Evolutionary conservation across 2,113 vertebrate genomes (phyloP), one percentile per base, ranked within the genome.

Genomic region (Amblyornis subalaris): DNA sequence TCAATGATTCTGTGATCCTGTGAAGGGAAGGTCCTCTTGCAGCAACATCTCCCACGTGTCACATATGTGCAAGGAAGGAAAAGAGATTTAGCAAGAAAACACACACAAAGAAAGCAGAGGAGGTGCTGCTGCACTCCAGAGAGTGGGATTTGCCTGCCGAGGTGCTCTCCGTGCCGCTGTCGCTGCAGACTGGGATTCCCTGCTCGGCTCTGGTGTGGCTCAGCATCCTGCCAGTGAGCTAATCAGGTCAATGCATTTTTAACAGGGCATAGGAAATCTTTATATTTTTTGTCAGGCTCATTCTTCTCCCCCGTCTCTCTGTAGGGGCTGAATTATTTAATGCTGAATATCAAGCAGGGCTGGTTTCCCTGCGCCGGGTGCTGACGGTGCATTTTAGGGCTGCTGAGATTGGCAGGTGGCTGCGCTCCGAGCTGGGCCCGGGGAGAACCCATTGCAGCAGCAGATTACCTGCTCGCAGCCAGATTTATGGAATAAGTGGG

Each of bases 281-380:
- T 84, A 53, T 18, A 11, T 9, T 64, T 87, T 89, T 61, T 81
- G 85, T 93, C 91, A 90, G 82, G 14, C 48, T 88, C 88, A 40
- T 94, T 91, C 93, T 77, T 90, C 72, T 88, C 69, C 60, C 70
- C 3, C 3, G 12, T 67, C 57, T 74, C 88, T 88, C 87, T 13
- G 82, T 14, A 47, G 89, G 86, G 83, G 79, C 93, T 76, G 94
- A 88, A 77, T 96, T 86, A 82, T 86, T 95, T 84, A 91, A 75
- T 44, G 79, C 67, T 62, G 78, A 36, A 53, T 67, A 61, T 10
- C 48, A 84, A 74, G 58, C 79, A 14, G 80, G 28, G 85, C 23
- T 22, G 53, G 36, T 80, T 92, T 85, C 88, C 74, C 61, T 21
- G 44, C 0, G 36, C 75, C 0, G 3, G 40, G 66, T 93, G 94